Evolutionary conservation across 2,113 vertebrate genomes (phyloP), one percentile per base, ranked within the genome.

Genomic region (Rattus norvegicus): DNA sequence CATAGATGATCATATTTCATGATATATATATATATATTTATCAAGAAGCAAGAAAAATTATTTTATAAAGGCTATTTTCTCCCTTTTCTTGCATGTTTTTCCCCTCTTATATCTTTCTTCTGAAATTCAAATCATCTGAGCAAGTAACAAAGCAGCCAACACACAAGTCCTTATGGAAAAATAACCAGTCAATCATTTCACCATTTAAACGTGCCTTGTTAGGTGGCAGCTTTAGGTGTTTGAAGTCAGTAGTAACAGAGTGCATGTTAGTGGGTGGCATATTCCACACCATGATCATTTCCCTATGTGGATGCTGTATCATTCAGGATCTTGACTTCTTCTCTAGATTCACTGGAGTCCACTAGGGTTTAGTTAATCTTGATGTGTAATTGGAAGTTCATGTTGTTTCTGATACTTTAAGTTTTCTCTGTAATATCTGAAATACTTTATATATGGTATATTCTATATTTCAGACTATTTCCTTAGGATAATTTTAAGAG

Each of bases 401-500:
- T 61, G 7, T 36, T 52, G 5, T 43, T 22, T 80, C 85, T 94
- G 88, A 91, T 65, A 59, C 19, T 73, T 93, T 70, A 70, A 65
- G n/a, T 30, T 63, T 13, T 65, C 19, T 70, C 20, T 81, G 30
- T 88, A 94, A 88, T 85, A 84, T 13, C 39, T 61, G 72, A 93
- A 73, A 63, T 84, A 67, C 86, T 81, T 92, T 88, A 69, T 69
- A 69, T 14, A 69, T 30, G 33, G 5, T 16, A 69, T 69, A 36
- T 69, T 36, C 5, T 69, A 36, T 69, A 26, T 75, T 93, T 96
- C 87, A 56, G 36, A n/a, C 33, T 77, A 70, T 81, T 92, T 73
- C 75, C 52, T 94, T 94, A 56, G 56, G 28, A 89, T 84, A 92
- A 77, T 88, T 95, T 95, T n/a, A 52, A 69, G 88, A 93, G 69